Conservation (phyloP, 2,113 vertebrate species). For the Erythrolamprus reginae region DNA sequence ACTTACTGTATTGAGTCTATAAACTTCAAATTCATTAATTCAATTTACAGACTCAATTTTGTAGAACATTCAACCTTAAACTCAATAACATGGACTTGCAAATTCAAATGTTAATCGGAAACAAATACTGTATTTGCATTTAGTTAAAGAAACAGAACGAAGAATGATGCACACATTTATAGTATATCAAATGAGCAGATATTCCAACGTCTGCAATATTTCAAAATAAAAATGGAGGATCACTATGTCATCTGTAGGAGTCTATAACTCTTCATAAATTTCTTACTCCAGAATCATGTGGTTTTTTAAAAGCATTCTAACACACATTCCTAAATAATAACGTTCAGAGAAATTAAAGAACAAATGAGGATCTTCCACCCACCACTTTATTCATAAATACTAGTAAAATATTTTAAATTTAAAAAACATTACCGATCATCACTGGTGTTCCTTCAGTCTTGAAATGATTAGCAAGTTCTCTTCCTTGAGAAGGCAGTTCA, state of each 20-base stretch:
- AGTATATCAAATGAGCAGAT: background rate
- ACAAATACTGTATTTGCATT: background rate
- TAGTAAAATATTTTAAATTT: background rate
- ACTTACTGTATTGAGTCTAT: background rate
- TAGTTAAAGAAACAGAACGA: background rate
- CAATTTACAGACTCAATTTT: background rate
- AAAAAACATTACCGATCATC: conserved; percentile 85
- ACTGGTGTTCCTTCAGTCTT: conserved; percentile 86
- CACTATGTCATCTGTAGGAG: background rate
- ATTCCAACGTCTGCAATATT: background rate
- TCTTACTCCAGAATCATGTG: background rate
- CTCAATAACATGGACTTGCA: background rate
- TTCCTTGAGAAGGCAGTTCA: conserved; percentile 82
- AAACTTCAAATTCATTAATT: background rate
- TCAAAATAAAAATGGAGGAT: background rate
- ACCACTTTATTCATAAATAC: background rate
- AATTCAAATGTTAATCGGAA: background rate
- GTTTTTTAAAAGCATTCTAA: background rate
- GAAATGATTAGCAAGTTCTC: conserved; percentile 91
- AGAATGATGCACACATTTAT: background rate
- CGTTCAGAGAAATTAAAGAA: background rate
- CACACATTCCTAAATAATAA: background rate
- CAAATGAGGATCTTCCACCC: background rate
- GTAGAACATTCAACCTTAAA: background rate
- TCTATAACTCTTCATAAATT: background rate